Evolutionary conservation across 2,888 invertebrate species (phyloP).

Genomic region (Drosophila formosana): DNA sequence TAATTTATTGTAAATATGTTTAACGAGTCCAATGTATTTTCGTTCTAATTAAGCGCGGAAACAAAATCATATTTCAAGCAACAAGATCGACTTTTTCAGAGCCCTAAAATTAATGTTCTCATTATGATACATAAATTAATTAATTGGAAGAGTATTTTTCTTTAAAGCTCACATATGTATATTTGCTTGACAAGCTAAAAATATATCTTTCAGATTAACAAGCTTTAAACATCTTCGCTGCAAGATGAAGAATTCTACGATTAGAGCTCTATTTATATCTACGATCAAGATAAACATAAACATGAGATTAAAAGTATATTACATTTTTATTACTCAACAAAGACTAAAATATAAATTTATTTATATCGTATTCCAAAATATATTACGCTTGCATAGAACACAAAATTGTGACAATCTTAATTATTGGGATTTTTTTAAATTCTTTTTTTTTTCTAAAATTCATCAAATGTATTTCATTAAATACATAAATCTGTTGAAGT

Average conservation of each 20-base stretch:
- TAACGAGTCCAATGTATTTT: conserved; percentile 1
- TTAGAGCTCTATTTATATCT: neutral
- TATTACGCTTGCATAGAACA: neutral
- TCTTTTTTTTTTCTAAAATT: no score
- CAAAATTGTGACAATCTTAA: neutral
- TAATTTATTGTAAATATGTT: conserved; percentile 24
- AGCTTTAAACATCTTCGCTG: no score
- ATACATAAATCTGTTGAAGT: no score
- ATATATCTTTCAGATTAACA: neutral
- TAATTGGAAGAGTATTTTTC: no score
- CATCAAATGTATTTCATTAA: no score
- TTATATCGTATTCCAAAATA: neutral
- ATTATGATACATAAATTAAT: no score
- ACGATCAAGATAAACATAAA: neutral
- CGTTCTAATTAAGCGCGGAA: conserved; percentile 25
- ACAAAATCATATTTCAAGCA: neutral
- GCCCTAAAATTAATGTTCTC: no score
- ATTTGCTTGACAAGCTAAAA: neutral
- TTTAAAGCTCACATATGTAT: no score
- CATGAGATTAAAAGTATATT: neutral
- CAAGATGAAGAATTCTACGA: neutral
- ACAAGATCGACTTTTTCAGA: no score
- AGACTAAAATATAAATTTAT: neutral
- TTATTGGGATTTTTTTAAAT: no score
- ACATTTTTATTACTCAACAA: neutral